Evolutionary conservation across 2,888 invertebrate genomes (phyloP).

Genomic region (Dusona sp.): DNA sequence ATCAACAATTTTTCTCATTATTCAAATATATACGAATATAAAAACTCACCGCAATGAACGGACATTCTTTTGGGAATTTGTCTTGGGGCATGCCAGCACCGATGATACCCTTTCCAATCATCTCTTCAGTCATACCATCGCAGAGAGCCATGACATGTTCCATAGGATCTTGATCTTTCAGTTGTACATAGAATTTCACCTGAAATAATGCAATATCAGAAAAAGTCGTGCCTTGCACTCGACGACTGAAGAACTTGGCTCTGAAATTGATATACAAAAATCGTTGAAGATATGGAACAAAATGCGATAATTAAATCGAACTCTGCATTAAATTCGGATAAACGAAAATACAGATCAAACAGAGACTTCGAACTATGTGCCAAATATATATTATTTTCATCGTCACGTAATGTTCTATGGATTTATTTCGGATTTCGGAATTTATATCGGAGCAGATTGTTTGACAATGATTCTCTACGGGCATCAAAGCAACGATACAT

Average conservation of each 20-base stretch:
- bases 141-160: constrained; percentile 22
- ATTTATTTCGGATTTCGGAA: too few relatives aligned
- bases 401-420: too few relatives aligned
- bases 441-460: background rate
- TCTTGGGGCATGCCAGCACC: constrained; percentile 59
- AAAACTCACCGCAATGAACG: constrained; percentile 57
- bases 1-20: too few relatives aligned
- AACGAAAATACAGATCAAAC: background rate
- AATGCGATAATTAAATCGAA: background rate
- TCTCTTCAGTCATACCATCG: constrained; percentile 57
- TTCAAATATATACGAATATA: too few relatives aligned
- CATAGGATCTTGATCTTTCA: constrained; percentile 31
- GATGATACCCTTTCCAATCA: constrained; percentile 50
- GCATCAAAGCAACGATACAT: background rate
- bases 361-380: too few relatives aligned
- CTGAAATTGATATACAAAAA: background rate
- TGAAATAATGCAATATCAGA: constrained; percentile 38
- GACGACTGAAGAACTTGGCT: background rate
- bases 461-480: background rate
- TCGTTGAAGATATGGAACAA: background rate
- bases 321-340: background rate
- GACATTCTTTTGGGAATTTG: constrained; percentile 64
- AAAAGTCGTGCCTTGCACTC: constrained; percentile 28
- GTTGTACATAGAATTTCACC: constrained; percentile 16
- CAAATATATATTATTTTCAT: too few relatives aligned